These are phyloP conservation scores for Melikaiella ostensackeni DNA, from an alignment of 2,888 invertebrate species.

Conservation along the genomic window DNA sequence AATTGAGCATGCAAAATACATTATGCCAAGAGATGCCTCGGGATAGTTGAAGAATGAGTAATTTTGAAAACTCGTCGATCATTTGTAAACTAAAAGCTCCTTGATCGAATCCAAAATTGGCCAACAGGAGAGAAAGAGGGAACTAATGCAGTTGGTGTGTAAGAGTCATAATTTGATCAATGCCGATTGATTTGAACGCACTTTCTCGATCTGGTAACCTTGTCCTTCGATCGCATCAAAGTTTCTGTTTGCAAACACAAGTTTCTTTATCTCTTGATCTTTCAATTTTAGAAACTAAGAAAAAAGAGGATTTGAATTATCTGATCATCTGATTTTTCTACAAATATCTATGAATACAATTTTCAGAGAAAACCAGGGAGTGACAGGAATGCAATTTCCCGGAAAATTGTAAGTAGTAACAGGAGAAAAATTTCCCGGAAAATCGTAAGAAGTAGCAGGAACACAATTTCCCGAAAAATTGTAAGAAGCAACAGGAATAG, in stretches of 20 bases:
- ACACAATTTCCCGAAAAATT: too few species aligned
- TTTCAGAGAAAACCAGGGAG: too few species aligned
- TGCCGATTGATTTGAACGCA: not conserved
- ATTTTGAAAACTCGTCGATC: not conserved
- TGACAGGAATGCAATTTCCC: too few species aligned
- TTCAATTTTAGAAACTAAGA: not conserved
- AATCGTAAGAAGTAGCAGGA: too few species aligned
- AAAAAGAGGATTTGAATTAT: too few species aligned
- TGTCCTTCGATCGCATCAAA: conserved; percentile 1
- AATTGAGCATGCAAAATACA: not conserved
- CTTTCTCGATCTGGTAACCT: not conserved
- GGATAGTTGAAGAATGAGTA: not conserved
- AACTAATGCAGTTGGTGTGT: not conserved
- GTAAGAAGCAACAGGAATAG: too few species aligned
- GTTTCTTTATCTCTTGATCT: not conserved
- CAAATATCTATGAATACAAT: too few species aligned
- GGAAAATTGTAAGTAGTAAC: too few species aligned
- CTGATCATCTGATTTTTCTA: too few species aligned
- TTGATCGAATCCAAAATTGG: not conserved
- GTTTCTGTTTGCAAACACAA: not conserved
- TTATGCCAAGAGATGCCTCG: not conserved
- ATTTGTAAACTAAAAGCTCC: not conserved
- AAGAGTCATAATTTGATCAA: conserved; percentile 6
- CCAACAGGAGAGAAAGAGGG: not conserved
- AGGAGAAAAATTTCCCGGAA: too few species aligned